These are phyloP conservation scores for Ciconia stormi DNA, from an alignment of 2,113 vertebrate genomes.

Conservation along the genomic window DNA sequence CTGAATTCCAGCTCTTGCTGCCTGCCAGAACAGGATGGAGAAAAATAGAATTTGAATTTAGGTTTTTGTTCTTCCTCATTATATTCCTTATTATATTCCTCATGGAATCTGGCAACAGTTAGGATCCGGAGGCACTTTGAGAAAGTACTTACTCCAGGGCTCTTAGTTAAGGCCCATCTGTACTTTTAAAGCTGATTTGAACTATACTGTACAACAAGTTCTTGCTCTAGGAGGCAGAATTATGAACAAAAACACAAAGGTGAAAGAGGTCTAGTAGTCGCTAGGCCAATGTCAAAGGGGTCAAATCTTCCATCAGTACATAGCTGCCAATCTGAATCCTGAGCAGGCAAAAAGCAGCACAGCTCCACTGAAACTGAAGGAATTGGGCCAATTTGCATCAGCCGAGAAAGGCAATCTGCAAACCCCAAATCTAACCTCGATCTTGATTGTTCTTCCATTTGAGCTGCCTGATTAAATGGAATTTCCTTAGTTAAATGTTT, in stretches of 20 bases:
- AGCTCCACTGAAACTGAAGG: neutral
- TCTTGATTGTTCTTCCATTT: neutral
- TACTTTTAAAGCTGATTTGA: neutral
- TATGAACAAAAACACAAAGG: neutral
- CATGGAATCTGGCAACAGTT: neutral
- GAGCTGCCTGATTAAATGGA: neutral
- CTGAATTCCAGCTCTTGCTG: neutral
- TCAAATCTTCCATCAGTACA: neutral
- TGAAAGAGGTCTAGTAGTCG: neutral
- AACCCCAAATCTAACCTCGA: neutral
- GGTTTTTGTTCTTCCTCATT: neutral
- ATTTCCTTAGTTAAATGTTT: neutral
- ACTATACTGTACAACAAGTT: neutral
- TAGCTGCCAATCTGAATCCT: neutral
- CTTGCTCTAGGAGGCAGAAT: neutral
- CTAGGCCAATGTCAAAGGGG: neutral
- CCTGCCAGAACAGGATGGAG: neutral
- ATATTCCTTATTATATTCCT: neutral
- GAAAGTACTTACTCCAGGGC: neutral
- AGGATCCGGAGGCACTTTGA: neutral
- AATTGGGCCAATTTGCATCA: fast-evolving
- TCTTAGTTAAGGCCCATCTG: neutral
- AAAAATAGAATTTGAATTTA: neutral
- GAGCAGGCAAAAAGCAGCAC: neutral
- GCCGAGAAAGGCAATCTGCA: neutral